phyloP scores from a whole-genome alignment of 2,113 vertebrate genomes.

The Chloebia gouldiae region DNA sequence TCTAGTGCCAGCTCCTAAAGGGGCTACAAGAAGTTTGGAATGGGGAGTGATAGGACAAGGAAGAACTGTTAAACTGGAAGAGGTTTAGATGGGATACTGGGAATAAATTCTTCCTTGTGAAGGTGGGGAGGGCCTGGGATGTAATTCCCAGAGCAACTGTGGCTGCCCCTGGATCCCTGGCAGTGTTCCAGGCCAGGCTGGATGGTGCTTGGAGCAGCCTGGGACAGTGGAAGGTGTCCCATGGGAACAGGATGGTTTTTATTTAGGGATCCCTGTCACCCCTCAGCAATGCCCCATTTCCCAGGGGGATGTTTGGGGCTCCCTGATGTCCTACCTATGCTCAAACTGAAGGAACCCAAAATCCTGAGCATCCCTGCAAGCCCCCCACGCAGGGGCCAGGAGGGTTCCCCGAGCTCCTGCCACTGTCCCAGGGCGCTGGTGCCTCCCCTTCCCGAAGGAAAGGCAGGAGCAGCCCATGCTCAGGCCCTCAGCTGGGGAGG shows the following conservation, averaged over 20 bases:
- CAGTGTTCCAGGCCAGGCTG: too few species aligned
- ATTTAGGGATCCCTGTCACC: neutral
- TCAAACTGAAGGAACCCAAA: neutral
- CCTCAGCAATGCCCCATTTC: neutral
- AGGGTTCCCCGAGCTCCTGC: neutral
- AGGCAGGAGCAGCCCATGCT: neutral
- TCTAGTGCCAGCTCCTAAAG: neutral
- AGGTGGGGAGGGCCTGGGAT: neutral
- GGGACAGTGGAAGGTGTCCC: neutral
- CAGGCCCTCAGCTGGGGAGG: too few species aligned
- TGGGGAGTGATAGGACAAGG: neutral
- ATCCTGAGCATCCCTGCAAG: neutral
- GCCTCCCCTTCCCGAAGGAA: neutral
- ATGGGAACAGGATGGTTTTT: neutral
- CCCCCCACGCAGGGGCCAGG: neutral
- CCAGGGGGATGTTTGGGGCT: neutral
- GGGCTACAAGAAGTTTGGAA: too few species aligned
- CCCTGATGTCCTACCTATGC: neutral
- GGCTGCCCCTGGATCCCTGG: too few species aligned
- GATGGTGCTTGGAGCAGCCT: too few species aligned
- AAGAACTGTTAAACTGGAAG: neutral
- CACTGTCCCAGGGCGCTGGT: accelerated
- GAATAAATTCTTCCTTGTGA: neutral
- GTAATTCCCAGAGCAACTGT: neutral
- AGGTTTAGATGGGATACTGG: neutral